A percentile compares a stretch with the other conserved stretches of the same genome.
Conservation (phyloP, 2,888 invertebrate genomes). For the Troides oblongomaculatus region DNA sequence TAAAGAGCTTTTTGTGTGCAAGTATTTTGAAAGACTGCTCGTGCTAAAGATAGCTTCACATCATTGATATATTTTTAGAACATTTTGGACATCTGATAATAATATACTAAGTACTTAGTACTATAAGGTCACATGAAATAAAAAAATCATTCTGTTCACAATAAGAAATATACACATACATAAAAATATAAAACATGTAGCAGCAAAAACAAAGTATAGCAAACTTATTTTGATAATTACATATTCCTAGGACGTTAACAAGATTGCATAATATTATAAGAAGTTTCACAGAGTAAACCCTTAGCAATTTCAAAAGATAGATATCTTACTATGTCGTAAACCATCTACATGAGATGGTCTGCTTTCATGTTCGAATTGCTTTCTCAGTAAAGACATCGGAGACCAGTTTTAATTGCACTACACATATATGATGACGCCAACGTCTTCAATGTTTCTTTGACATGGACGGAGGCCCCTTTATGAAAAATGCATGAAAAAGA, state of each 20-base stretch:
- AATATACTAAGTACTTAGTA: background rate
- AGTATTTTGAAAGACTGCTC: background rate
- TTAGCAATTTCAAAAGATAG: conserved; percentile 27
- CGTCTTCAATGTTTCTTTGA: conserved; percentile 10
- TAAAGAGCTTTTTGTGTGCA: background rate
- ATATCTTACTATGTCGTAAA: conserved; percentile 26
- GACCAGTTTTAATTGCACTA: conserved; percentile 27
- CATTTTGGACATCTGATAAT: background rate
- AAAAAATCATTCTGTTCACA: too few species aligned
- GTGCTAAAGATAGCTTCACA: background rate
- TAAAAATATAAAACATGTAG: too few species aligned
- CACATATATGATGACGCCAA: conserved; percentile 8
- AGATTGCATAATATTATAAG: background rate
- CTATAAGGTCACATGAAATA: background rate
- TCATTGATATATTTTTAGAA: background rate
- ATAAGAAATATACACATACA: too few species aligned
- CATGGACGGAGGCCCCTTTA: conserved; percentile 2
- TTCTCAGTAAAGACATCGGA: conserved; percentile 26
- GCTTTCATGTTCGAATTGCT: conserved; percentile 31
- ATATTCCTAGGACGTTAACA: too few species aligned
- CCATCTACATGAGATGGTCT: conserved; percentile 19
- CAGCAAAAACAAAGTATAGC: too few species aligned
- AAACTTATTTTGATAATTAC: too few species aligned
- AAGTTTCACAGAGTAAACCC: conserved; percentile 6
- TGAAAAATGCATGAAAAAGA: conserved; percentile 2